Evolutionary conservation across 2,797 vertebrate genomes (phyloP), one percentile per base, ranked within the genome.

Genomic region (Myripristis jacobus): DNA sequence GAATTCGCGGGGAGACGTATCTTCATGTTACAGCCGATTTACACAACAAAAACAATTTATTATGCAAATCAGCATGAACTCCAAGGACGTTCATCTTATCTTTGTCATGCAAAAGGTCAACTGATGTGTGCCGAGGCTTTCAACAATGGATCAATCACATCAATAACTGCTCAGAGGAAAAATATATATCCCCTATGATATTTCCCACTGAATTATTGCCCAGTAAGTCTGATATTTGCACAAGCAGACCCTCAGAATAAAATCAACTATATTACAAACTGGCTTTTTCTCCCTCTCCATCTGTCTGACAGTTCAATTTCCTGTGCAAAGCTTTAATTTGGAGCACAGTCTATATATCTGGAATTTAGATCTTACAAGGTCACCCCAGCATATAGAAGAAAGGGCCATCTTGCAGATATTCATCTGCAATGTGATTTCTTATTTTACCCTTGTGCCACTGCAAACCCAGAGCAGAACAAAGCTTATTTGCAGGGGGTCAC

Each of bases 221-320:
- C n/a, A 82, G 80, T 81, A 85, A 73, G 44, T 80, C 47, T 88
- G 86, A 79, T 77, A 88, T 88, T 92, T 91, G 57, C 79, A 74
- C 65, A 81, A 75, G 73, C 73, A 51, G 55, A 77, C 73, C 76
- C 72, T 75, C 52, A 46, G 73, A 62, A 64, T 84, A 69, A 77
- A 85, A 87, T 64, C 77, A 67, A 68, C 77, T 47, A 29, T 43
- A 70, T 81, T 69, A 84, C 63, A 83, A 70, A 64, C 27, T 43
- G 63, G 15, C 60, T 60, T 70, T 85, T 78, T 72, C 80, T 78
- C 51, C 69, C 65, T 68, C 74, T 84, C 80, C 72, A 79, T 89
- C 82, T 62, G 82, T 79, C 69, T 87, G 84, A 88, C 87, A 90
- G 87, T 87, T 90, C 86, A 86, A 89, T 89, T 83, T 92, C 88